Conservation (phyloP, 1,140 invertebrate species). For the Neodiprion lecontei region DNA sequence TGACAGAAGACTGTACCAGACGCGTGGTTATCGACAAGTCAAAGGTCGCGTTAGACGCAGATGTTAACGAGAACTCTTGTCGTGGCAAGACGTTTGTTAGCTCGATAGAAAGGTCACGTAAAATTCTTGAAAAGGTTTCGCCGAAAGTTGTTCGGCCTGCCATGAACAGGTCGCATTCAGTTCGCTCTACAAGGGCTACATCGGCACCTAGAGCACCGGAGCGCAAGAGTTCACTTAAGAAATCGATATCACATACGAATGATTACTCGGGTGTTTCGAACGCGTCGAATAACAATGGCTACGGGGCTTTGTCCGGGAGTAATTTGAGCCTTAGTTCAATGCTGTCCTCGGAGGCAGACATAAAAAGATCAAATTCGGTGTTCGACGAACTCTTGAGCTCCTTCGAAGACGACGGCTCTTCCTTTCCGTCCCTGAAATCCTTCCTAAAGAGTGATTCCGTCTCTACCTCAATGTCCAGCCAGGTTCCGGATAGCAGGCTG, state of each 20-base stretch:
- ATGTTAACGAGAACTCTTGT: slow-evolving; percentile 1
- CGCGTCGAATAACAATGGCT: slow-evolving; percentile 7
- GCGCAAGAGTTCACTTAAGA: slow-evolving; percentile 3
- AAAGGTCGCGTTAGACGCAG: slow-evolving; percentile 29
- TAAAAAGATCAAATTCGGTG: slow-evolving; percentile 50
- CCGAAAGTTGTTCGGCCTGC: slow-evolving; percentile 27
- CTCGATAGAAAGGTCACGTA: slow-evolving; percentile 28
- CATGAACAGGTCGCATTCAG: slow-evolving; percentile 37
- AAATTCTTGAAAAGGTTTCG: slow-evolving; percentile 31
- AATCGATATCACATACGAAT: slow-evolving; percentile 17
- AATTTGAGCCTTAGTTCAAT: slow-evolving; percentile 59
- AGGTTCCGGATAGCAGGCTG: slow-evolving; percentile 20
- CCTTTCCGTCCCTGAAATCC: slow-evolving; percentile 41
- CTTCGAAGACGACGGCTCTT: slow-evolving; percentile 59
- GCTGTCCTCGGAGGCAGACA: slow-evolving; percentile 47
- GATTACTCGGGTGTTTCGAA: slow-evolving; percentile 8
- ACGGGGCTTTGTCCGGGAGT: slow-evolving; percentile 46
- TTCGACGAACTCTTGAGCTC: slow-evolving; percentile 64
- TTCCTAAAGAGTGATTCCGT: slow-evolving; percentile 47
- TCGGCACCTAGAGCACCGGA: slow-evolving; percentile 25
- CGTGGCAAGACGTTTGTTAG: slow-evolving; percentile 22
- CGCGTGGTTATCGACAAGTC: slow-evolving; percentile 51
- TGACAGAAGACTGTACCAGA: slow-evolving; percentile 23
- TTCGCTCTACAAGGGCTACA: slow-evolving; percentile 39
- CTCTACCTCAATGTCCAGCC: slow-evolving; percentile 37